phyloP scores from a whole-genome alignment of 2,888 invertebrate species.

The Drosophila mayaguana region DNA sequence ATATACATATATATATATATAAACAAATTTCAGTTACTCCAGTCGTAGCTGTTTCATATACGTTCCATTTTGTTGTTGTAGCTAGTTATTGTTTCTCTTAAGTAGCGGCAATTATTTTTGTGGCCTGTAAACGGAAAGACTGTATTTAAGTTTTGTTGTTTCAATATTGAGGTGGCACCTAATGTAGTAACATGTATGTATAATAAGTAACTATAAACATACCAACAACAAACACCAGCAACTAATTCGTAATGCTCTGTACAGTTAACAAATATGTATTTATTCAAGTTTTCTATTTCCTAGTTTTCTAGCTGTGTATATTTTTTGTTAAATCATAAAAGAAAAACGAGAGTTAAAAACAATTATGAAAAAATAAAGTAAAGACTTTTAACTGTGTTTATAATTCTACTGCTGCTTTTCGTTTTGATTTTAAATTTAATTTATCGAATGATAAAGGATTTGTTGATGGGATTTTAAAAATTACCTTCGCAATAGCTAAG shows the following conservation, averaged over 20 bases:
- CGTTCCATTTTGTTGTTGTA: constrained; percentile 46
- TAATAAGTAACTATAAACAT: not conserved
- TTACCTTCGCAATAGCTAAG: no score
- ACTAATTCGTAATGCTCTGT: constrained; percentile 50
- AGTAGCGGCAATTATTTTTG: constrained; percentile 81
- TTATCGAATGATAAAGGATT: no score
- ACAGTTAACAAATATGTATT: constrained; percentile 61
- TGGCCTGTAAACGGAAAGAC: constrained; percentile 80
- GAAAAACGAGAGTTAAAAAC: constrained; percentile 33
- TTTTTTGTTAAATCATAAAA: constrained; percentile 61
- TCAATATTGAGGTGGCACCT: constrained; percentile 41
- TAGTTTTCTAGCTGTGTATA: constrained; percentile 68
- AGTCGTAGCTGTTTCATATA: constrained; percentile 21
- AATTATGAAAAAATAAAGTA: constrained; percentile 40
- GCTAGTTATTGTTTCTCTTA: constrained; percentile 64
- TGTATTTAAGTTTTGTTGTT: constrained; percentile 80
- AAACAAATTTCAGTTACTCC: constrained; percentile 10
- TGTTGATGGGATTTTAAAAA: not conserved
- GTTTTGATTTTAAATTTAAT: no score
- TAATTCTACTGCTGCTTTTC: not conserved
- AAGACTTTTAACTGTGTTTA: constrained; percentile 45
- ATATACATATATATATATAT: constrained; percentile 5
- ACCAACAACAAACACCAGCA: constrained; percentile 6
- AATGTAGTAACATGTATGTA: constrained; percentile 11
- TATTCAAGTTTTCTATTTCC: constrained; percentile 60